These are phyloP conservation scores for Albula glossodonta DNA, from an alignment of 2,113 vertebrate genomes.

Conservation along the genomic window DNA sequence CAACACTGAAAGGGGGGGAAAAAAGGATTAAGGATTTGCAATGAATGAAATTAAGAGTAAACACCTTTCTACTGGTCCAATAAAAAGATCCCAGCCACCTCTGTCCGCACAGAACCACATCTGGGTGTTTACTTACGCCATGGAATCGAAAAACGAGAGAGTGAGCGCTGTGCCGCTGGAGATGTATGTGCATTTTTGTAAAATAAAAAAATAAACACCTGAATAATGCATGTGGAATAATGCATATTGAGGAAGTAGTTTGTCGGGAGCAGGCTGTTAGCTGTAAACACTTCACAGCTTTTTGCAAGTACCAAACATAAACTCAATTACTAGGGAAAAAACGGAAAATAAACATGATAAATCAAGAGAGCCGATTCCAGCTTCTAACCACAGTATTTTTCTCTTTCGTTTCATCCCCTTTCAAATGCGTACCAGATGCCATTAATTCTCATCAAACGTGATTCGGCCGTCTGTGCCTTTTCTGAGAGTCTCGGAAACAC, in stretches of 20 bases:
- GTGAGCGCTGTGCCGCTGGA: neutral
- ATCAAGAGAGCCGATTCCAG: neutral
- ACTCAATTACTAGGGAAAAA: conserved; percentile 3
- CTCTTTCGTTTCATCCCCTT: neutral
- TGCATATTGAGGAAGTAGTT: too few species aligned
- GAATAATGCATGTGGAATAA: neutral
- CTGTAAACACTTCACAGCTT: conserved; percentile 1
- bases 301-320: neutral
- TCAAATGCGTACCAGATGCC: neutral
- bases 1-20: too few species aligned
- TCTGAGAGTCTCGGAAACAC: neutral
- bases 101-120: too few species aligned
- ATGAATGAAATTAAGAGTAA: too few species aligned
- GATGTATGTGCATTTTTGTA: neutral
- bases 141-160: neutral
- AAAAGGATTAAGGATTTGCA: too few species aligned
- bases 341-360: neutral
- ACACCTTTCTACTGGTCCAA: too few species aligned
- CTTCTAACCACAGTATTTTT: neutral
- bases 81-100: too few species aligned
- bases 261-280: neutral
- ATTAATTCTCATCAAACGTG: neutral
- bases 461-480: neutral
- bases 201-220: neutral
- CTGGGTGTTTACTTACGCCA: too few species aligned